Conservation (phyloP, 2,113 vertebrate genomes). For the Platichthys stellatus region DNA sequence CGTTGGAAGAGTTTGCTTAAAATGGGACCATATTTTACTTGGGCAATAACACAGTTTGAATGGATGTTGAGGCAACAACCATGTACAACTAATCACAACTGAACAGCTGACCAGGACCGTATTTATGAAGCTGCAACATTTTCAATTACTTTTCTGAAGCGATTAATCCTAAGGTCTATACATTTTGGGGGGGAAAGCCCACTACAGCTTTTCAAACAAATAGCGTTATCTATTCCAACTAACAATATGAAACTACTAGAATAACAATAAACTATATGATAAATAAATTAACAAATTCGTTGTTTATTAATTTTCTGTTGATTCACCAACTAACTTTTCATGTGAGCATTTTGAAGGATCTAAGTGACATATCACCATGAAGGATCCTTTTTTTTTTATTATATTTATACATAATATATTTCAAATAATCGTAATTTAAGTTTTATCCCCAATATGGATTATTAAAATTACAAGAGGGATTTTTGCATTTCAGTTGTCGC, state of each 20-base stretch:
- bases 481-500: too few relatives aligned
- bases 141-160: not conserved
- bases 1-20: conserved; percentile 14
- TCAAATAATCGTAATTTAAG: too few relatives aligned
- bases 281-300: not conserved
- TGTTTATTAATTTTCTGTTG: not conserved
- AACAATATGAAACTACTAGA: too few relatives aligned
- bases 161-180: not conserved
- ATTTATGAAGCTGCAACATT: not conserved
- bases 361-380: not conserved
- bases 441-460: too few relatives aligned
- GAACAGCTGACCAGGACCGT: not conserved
- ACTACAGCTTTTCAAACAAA: not conserved
- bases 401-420: too few relatives aligned
- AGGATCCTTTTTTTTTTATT: too few relatives aligned
- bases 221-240: not conserved
- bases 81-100: not conserved
- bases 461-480: too few relatives aligned
- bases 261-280: not conserved
- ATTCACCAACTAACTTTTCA: not conserved
- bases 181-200: not conserved
- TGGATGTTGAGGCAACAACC: not conserved
- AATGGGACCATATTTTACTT: not conserved
- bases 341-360: not conserved
- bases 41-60: not conserved